Percentiles rank a stretch among this genome's conserved stretches.
These are phyloP conservation scores for Spongilla lacustris DNA, from an alignment of 37 sponge, comb jelly and placozoan species.

Conservation along the genomic window DNA sequence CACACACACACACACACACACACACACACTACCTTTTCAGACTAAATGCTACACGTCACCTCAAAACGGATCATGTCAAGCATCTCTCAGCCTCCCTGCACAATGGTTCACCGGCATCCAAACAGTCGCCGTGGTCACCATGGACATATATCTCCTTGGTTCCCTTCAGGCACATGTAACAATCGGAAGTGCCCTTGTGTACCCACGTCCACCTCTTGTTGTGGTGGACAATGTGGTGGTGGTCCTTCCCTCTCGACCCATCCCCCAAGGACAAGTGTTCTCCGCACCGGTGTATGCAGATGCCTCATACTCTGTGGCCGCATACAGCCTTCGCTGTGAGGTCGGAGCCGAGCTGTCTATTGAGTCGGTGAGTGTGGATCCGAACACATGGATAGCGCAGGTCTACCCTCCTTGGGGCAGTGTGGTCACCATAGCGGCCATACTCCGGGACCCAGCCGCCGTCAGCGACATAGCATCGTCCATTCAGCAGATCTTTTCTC, in stretches of 20 bases:
- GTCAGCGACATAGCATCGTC: neutral
- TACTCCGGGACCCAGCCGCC: constrained; percentile 62
- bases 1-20: constrained; percentile 3
- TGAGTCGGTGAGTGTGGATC: constrained; percentile 34
- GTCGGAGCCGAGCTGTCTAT: constrained; percentile 36
- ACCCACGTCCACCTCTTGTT: neutral
- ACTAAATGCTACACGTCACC: constrained; percentile 39
- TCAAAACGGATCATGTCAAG: constrained; percentile 55
- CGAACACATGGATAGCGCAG: constrained; percentile 52
- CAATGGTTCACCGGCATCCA: constrained; percentile 43
- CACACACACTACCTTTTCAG: constrained; percentile 22
- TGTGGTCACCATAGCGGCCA: constrained; percentile 42
- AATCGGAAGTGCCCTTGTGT: constrained; percentile 43
- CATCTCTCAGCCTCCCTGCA: constrained; percentile 32
- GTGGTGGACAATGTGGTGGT: constrained; percentile 47
- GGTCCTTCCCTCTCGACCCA: constrained; percentile 49
- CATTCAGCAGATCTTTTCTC: constrained; percentile 40
- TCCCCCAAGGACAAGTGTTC: constrained; percentile 41
- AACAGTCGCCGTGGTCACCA: neutral
- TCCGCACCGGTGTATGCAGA: constrained; percentile 55
- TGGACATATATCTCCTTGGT: constrained; percentile 17
- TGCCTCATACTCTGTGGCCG: constrained; percentile 58
- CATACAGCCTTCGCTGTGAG: constrained; percentile 53
- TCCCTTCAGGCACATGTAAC: constrained; percentile 20
- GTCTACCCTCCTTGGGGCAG: constrained; percentile 3